A percentile compares a stretch with the other conserved stretches of the same genome.
phyloP scores from a whole-genome alignment of 2,888 invertebrate species.

The Aspidiotus destructor region DNA sequence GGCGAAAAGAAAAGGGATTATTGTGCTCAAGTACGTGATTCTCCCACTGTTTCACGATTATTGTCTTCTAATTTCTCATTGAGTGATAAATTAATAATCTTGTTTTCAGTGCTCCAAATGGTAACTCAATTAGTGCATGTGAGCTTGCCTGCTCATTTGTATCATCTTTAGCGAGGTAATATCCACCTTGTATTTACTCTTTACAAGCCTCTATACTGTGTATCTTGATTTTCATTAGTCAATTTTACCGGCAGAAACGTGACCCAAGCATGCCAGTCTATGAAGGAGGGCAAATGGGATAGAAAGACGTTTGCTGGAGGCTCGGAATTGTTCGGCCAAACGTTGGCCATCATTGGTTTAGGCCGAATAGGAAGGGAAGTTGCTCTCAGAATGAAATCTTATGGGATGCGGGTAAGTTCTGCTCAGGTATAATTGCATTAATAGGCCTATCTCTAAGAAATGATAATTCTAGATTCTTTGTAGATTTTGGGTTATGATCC shows the following conservation, averaged over 20 bases:
- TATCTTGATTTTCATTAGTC: neutral
- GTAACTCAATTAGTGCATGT: constrained; percentile 93
- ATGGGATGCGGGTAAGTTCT: constrained; percentile 76
- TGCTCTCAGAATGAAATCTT: constrained; percentile 83
- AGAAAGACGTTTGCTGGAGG: constrained; percentile 74
- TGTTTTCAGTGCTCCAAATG: constrained; percentile 71
- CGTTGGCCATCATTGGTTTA: constrained; percentile 83
- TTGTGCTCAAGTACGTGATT: constrained; percentile 78
- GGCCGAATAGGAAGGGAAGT: constrained; percentile 95
- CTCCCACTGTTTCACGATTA: neutral
- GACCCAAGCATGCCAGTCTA: constrained; percentile 68
- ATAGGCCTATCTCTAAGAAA: too few relatives aligned
- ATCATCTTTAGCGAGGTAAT: constrained; percentile 62
- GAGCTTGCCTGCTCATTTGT: constrained; percentile 91
- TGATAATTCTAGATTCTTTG: neutral
- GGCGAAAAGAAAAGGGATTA: constrained; percentile 71
- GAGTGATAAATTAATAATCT: neutral
- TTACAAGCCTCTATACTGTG: neutral
- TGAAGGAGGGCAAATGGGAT: constrained; percentile 89
- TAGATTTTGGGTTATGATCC: constrained; percentile 94
- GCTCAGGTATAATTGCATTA: neutral
- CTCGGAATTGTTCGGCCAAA: constrained; percentile 79
- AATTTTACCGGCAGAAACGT: constrained; percentile 50
- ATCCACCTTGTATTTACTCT: neutral
- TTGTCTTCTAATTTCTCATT: neutral